A percentile compares a stretch with the other conserved stretches of the same genome.
phyloP scores from a whole-genome alignment of 2,797 vertebrate species.

The Crax fasciolata region DNA sequence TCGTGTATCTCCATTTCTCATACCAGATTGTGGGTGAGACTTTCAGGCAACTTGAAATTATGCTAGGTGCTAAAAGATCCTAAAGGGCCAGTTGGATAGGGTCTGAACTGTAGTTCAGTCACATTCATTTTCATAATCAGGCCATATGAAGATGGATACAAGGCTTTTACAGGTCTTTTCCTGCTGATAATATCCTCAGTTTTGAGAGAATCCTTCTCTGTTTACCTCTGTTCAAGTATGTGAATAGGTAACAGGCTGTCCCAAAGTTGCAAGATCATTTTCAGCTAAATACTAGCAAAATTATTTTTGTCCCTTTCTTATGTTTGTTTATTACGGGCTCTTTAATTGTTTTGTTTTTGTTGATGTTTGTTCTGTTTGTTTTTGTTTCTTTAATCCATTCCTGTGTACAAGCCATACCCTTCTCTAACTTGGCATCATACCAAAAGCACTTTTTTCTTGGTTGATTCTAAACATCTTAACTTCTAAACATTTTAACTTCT shows the following conservation, averaged over 20 bases:
- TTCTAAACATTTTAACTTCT: slow-evolving; percentile 80
- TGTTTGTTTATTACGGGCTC: not conserved
- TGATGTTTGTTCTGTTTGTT: not conserved
- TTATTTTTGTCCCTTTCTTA: not conserved
- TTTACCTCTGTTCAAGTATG: not conserved
- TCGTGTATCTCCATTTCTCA: not conserved
- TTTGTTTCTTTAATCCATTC: slow-evolving; percentile 31
- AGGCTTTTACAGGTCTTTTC: not conserved
- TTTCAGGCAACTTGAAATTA: not conserved
- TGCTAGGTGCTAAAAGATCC: not conserved
- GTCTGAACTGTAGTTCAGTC: not conserved
- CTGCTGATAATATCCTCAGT: not conserved
- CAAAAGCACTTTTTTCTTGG: slow-evolving; percentile 73
- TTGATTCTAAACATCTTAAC: slow-evolving; percentile 78
- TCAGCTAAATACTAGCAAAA: not conserved
- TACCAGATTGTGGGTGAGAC: not conserved
- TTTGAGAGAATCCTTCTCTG: not conserved
- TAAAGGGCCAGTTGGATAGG: not conserved
- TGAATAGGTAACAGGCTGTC: not conserved
- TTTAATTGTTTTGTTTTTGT: not conserved
- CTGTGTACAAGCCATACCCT: slow-evolving; percentile 28
- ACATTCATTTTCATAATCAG: not conserved
- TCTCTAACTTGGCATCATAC: slow-evolving; percentile 55
- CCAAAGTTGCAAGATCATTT: not conserved
- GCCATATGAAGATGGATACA: not conserved